Evolutionary conservation across 2,797 vertebrate species (phyloP), one percentile per base, ranked within the genome.

Genomic region (Scomberomorus guttatus): DNA sequence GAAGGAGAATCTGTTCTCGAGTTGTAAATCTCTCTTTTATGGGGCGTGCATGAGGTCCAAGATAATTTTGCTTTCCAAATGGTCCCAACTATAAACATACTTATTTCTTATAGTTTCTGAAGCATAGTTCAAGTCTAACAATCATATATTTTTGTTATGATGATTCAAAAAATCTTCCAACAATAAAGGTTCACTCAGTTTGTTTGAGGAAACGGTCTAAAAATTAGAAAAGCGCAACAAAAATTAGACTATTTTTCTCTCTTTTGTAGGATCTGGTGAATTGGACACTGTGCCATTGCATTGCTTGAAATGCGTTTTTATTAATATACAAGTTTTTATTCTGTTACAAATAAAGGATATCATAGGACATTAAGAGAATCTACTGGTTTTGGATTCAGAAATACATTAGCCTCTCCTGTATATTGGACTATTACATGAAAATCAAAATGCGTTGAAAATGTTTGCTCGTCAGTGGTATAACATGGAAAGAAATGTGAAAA

Each of bases 391-490:
- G 85, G 85, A 81, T 79, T 90, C 83, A 93, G 89, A 93, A 89
- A 89, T 86, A 94, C 91, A 94, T 89, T 68, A 92, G 83, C 91
- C 89, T 91, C 91, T 86, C 80, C 84, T 89, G 87, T 93, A 95
- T 93, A 93, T 52, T 85, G 93, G 93, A 92, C 90, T 88, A 90
- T 92, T 88, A 94, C 88, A 94, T 90, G 87, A 81, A 91, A 79
- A 77, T 82, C 70, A 79, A 84, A 81, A 86, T 71, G 87, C 24
- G 44, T 52, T 81, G 87, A 85, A 94, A 93, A 94, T 85, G 93
- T 89, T 51, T 85, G 93, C 87, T 92, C 82, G 92, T 95, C 95
- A 95, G 95, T 96, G 96, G 95, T 95, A 92, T 95, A 95, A 94
- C 94, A 91, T 92, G 92, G 79, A 93, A 92, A 91, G 76, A 91